Evolutionary conservation across 1,140 invertebrate species (phyloP).

Genomic region (Tetramorium alpestre): DNA sequence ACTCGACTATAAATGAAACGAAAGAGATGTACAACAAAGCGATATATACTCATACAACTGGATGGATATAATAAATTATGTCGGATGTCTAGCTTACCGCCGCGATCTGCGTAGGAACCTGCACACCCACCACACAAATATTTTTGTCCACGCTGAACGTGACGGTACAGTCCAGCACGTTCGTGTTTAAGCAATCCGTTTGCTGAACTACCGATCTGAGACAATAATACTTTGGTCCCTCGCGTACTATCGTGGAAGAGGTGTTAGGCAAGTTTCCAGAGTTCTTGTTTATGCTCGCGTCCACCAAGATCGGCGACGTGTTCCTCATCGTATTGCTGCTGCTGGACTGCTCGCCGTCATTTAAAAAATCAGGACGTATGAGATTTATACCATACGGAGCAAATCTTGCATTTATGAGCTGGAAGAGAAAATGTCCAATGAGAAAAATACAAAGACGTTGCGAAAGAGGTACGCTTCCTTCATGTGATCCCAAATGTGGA

Average conservation of each 20-base stretch:
- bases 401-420: conserved; percentile 5
- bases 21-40: not conserved
- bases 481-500: not conserved
- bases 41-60: not conserved
- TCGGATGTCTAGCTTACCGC: conserved; percentile 63
- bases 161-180: conserved; percentile 90
- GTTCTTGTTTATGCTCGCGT: conserved; percentile 16
- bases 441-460: not conserved
- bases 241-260: conserved; percentile 58
- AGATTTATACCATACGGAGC: not conserved
- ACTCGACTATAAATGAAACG: conserved; percentile 42
- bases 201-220: conserved; percentile 87
- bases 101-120: conserved; percentile 85
- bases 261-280: conserved; percentile 14
- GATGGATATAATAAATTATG: not conserved
- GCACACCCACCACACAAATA: conserved; percentile 90
- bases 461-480: too few species aligned
- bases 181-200: conserved; percentile 89
- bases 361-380: not conserved
- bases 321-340: conserved; percentile 57
- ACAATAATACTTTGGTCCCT: conserved; percentile 89
- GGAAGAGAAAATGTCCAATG: not conserved
- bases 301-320: conserved; percentile 31
- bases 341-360: conserved; percentile 28
- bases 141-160: conserved; percentile 92